Conservation (phyloP, 2,113 vertebrate genomes). For the Aspiorhynchus laticeps region DNA sequence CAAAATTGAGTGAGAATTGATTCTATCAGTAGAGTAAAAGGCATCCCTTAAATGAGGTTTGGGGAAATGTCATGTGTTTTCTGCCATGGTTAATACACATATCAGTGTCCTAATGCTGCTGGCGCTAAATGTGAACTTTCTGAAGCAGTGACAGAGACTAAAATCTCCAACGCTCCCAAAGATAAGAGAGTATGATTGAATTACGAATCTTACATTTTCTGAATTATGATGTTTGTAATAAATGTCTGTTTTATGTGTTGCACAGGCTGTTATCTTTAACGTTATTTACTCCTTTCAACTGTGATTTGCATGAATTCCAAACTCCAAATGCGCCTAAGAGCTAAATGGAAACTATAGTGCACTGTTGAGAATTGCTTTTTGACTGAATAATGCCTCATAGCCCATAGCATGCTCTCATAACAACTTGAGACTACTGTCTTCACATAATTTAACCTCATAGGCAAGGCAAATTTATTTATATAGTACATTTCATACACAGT, state of each 20-base stretch:
- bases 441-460: background rate
- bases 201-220: slow-evolving; percentile 70
- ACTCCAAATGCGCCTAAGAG: background rate
- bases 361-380: background rate
- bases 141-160: slow-evolving; percentile 69
- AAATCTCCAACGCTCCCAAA: slow-evolving; percentile 78
- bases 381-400: background rate
- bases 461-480: no score
- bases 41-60: background rate
- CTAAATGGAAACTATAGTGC: background rate
- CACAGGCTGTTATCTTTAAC: background rate
- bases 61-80: slow-evolving; percentile 18
- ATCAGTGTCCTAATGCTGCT: slow-evolving; percentile 8
- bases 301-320: background rate
- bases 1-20: background rate
- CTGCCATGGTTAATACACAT: slow-evolving; percentile 27
- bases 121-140: slow-evolving; percentile 31
- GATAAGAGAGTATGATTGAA: slow-evolving; percentile 77
- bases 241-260: slow-evolving; percentile 75
- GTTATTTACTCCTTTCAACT: background rate
- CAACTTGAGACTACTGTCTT: background rate
- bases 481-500: no score
- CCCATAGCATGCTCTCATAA: background rate
- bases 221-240: slow-evolving; percentile 81
- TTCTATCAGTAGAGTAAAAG: slow-evolving; percentile 46